phyloP scores from a whole-genome alignment of 2,113 vertebrate genomes.

The Megaleporinus macrocephalus region DNA sequence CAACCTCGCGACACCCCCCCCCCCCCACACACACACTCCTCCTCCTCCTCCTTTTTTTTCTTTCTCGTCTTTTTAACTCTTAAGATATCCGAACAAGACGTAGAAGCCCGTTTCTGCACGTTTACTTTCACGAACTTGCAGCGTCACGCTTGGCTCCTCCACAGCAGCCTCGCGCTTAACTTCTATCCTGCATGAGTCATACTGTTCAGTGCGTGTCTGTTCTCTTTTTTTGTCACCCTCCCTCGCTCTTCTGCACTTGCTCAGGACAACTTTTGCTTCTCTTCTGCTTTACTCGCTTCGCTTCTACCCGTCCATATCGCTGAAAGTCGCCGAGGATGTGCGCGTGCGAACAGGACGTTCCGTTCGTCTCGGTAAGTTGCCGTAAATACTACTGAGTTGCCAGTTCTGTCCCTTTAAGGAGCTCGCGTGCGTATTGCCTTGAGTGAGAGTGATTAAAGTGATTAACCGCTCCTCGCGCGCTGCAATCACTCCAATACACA shows the following conservation, averaged over 20 bases:
- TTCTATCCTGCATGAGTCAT: not conserved
- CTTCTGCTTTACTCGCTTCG: not conserved
- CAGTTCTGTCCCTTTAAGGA: not conserved
- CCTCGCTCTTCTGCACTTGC: too few species aligned
- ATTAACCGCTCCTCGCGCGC: constrained; percentile 49
- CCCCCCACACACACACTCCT: constrained; percentile 46
- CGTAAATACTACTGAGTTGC: not conserved
- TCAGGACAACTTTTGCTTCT: not conserved
- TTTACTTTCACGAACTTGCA: constrained; percentile 2
- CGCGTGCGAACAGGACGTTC: not conserved
- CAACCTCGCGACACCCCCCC: constrained; percentile 60
- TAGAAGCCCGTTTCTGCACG: constrained; percentile 22
- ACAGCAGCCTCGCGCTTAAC: not conserved
- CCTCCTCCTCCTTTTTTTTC: not conserved
- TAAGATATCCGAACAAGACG: constrained; percentile 45
- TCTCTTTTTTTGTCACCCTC: not conserved
- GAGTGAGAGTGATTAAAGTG: constrained; percentile 63
- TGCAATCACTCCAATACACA: constrained; percentile 67
- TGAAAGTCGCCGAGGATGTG: too few species aligned
- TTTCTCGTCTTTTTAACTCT: constrained; percentile 49
- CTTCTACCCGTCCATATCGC: not conserved
- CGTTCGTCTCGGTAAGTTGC: not conserved
- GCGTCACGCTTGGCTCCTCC: not conserved
- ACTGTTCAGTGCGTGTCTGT: not conserved
- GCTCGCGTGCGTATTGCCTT: constrained; percentile 41